Conservation (phyloP, 2,888 invertebrate species). For the Papilio protenor region DNA sequence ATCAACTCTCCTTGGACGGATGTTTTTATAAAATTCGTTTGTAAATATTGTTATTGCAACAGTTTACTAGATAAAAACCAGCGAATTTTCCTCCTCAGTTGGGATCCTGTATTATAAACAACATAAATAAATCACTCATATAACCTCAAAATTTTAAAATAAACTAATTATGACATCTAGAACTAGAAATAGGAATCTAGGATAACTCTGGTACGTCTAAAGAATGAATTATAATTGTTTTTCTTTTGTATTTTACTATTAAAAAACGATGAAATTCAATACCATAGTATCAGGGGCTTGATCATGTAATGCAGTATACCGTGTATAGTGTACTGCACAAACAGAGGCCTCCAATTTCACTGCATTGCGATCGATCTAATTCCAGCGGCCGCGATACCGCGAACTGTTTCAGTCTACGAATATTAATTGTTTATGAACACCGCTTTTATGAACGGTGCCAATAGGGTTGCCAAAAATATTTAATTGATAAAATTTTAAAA, state of each 20-base stretch:
- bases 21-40: background rate
- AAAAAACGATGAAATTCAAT: conserved; percentile 1
- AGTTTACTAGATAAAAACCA: background rate
- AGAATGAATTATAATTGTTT: background rate
- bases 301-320: conserved; percentile 81
- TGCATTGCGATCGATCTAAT: conserved; percentile 74
- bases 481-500: background rate
- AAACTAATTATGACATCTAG: too few species aligned
- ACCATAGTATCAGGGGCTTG: conserved; percentile 57
- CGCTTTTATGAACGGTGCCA: conserved; percentile 4
- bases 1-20: conserved; percentile 1
- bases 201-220: background rate
- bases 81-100: too few species aligned
- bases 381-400: conserved; percentile 56
- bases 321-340: conserved; percentile 48
- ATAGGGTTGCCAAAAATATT: conserved; percentile 19
- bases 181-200: too few species aligned
- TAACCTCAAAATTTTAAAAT: too few species aligned
- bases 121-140: too few species aligned
- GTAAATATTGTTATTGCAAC: background rate
- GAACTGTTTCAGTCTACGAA: conserved; percentile 53
- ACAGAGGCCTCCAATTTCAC: conserved; percentile 68
- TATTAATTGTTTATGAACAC: conserved; percentile 48
- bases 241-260: background rate
- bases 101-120: too few species aligned